Evolutionary conservation across 92 coral and sea anemone genomes (phyloP).

Genomic region (Zoanthus gigantus): DNA sequence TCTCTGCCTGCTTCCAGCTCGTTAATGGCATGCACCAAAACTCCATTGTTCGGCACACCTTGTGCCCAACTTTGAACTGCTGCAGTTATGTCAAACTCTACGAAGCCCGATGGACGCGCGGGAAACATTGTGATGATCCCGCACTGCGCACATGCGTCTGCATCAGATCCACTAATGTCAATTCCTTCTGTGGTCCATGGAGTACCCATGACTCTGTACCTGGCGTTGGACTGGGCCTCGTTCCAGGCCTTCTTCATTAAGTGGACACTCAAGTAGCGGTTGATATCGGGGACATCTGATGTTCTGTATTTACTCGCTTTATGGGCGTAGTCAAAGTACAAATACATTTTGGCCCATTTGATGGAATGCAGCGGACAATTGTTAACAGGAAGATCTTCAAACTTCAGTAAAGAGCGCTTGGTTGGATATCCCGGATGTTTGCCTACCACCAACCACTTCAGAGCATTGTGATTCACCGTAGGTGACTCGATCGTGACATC

Average conservation of each 20-base stretch:
- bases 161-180: constrained; percentile 57
- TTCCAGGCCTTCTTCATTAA: constrained; percentile 71
- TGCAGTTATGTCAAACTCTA: constrained; percentile 76
- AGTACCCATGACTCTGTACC: constrained; percentile 28
- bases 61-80: constrained; percentile 70
- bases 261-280: constrained; percentile 65
- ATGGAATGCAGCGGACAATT: constrained; percentile 46
- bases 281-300: constrained; percentile 48
- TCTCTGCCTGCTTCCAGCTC: constrained; percentile 62
- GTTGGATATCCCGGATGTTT: constrained; percentile 70
- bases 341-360: constrained; percentile 69
- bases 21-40: constrained; percentile 65
- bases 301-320: constrained; percentile 55
- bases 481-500: constrained; percentile 69
- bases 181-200: constrained; percentile 55
- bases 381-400: constrained; percentile 59
- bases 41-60: constrained; percentile 72
- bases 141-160: constrained; percentile 41
- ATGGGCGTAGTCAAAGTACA: constrained; percentile 69
- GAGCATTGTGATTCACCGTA: constrained; percentile 50
- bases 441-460: constrained; percentile 62
- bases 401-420: constrained; percentile 70
- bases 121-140: constrained; percentile 67
- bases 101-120: constrained; percentile 70
- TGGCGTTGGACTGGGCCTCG: constrained; percentile 72